These are phyloP conservation scores for Eriocheir sinensis DNA, from an alignment of 1,140 invertebrate genomes.

Conservation along the genomic window DNA sequence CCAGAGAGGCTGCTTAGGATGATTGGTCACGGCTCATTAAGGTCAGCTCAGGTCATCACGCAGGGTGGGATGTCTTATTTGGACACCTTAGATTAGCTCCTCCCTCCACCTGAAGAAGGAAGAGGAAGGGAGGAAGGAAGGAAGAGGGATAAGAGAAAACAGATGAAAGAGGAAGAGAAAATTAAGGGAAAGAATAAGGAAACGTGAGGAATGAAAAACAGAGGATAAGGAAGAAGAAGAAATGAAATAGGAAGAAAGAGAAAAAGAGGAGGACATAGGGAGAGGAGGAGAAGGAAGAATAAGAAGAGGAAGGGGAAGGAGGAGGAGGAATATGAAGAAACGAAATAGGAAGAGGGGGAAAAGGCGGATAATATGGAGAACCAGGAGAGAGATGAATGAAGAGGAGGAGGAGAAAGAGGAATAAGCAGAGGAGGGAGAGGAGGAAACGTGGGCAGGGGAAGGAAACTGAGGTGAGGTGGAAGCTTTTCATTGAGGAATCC, in stretches of 20 bases:
- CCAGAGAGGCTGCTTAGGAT: conserved; percentile 51
- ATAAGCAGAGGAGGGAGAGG: no score
- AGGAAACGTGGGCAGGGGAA: no score
- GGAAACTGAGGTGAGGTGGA: neutral
- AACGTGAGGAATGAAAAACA: no score
- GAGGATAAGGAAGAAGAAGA: neutral
- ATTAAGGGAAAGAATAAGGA: no score
- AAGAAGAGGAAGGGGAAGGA: neutral
- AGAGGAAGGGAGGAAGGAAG: neutral
- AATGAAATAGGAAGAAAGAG: neutral
- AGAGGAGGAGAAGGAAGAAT: neutral
- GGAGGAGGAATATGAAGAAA: neutral
- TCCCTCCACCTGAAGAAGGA: neutral
- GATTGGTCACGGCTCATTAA: conserved; percentile 72
- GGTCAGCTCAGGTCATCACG: conserved; percentile 69
- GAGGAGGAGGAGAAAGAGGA: no score
- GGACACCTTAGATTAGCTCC: conserved; percentile 62
- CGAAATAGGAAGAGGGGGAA: no score
- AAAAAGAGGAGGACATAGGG: neutral
- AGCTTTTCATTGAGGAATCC: neutral
- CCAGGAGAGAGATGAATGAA: no score
- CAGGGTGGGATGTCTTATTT: conserved; percentile 67
- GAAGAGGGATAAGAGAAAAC: neutral
- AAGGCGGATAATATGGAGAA: neutral
- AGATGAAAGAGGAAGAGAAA: neutral